Evolutionary conservation across 2,797 vertebrate species (phyloP), one percentile per base, ranked within the genome.

Genomic region (Todus mexicanus): DNA sequence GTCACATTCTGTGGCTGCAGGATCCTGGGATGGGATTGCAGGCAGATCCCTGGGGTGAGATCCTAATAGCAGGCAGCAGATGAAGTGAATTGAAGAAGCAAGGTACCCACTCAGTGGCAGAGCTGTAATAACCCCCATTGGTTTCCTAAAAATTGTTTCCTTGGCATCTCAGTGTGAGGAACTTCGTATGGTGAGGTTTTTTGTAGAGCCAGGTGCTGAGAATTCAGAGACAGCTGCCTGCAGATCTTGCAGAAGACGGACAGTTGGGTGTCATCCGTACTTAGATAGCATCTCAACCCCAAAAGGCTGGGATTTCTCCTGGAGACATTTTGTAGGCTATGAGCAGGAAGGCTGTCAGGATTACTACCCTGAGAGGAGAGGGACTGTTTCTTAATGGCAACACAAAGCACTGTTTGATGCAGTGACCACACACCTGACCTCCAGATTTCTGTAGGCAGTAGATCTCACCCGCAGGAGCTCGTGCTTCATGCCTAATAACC

Each of bases 211-310:
- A 25, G 33, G 20, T 47, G 21, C 65, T 80, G 40, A 38, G n/a
- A 95, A 33, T 63, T 78, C 50, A 64, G 76, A 68, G 54, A 31
- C 4, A 0, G 26, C 51, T 91, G 31, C 53, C 40, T 71, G 61
- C 48, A 83, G 31, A n/a, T 54, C 42, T 42, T 77, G 66, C 47
- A 81, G 43, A 65, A 81, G 45, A 25, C 1, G 1, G 26, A 14
- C 10, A 47, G 9, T 16, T 53, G 23, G 11, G 8, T 68, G 29
- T 59, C 33, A 40, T 33, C 70, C 0, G 0, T 48, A 20, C 48
- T 63, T 29, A 51, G 33, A 9, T 40, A 26, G 15, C 15, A 20
- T 4, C 63, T 65, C 80, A 74, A 48, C 33, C 43, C 60, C 22
- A 6, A 20, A 82, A 75, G 45, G 1, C 7, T 68, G 43, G 37